Evolutionary conservation across 2,113 vertebrate species (phyloP), one percentile per base, ranked within the genome.

Genomic region (Oreocharis arfaki): DNA sequence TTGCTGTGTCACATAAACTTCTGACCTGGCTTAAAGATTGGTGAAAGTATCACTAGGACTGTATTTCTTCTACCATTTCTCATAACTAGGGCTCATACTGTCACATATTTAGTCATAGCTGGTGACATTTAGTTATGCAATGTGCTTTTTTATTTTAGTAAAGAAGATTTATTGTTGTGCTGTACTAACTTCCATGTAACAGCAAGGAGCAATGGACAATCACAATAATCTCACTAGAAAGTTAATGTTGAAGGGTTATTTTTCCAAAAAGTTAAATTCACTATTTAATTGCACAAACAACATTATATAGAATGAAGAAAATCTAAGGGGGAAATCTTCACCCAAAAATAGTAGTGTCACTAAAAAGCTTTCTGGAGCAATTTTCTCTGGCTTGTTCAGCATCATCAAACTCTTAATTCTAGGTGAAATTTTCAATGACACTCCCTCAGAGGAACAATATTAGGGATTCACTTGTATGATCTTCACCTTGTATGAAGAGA

Each of bases 401-500:
- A 95, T 74, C 77, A 84, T 50, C 79, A 83, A 94, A 75, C 96
- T 89, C 94, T 97, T 97, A 97, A 97, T 98, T 97, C 96, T 89
- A 91, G 87, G 82, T 93, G 59, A 85, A 84, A 52, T 87, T 95
- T 94, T 94, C 53, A 37, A 86, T 91, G 93, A 96, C 82, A 53
- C 37, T 96, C 78, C 90, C 91, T 97, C 90, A 92, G 95, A 97
- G 94, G 94, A 57, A 96, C 73, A 97, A 93, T 95, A 98, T 98
- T 97, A 98, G 95, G 95, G 84, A 96, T 97, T 98, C 97, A 86
- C 94, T 97, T 96, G 95, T 95, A 95, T 96, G 97, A 97, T 97
- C 96, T 90, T 97, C 97, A 96, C 96, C 92, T 97, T 97, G 96
- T 97, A 97, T 97, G 97, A 98, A 98, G 88, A 97, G 92, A 97